phyloP scores from a whole-genome alignment of 2,888 invertebrate genomes.

The Rhagonycha fulva region DNA sequence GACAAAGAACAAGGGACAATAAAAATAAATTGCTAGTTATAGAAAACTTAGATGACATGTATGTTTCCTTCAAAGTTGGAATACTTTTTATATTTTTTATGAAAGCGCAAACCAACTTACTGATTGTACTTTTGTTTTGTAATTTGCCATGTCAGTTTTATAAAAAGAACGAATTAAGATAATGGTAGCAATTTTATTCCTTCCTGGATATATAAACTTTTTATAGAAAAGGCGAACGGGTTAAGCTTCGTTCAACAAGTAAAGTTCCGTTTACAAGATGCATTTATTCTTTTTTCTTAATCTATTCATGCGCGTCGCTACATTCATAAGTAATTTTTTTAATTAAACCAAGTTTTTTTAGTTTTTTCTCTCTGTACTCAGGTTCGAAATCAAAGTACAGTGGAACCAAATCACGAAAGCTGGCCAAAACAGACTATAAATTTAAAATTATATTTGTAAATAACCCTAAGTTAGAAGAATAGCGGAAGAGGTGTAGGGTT shows the following conservation, averaged over 20 bases:
- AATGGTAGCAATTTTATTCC: not conserved
- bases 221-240: not conserved
- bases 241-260: not conserved
- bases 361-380: too few species aligned
- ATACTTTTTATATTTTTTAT: not conserved
- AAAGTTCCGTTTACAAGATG: not conserved
- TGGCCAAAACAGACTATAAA: not conserved
- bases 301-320: not conserved
- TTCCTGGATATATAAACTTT: not conserved
- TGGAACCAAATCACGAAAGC: too few species aligned
- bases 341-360: too few species aligned
- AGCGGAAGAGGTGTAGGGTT: not conserved
- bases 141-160: not conserved
- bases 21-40: slow-evolving; percentile 3
- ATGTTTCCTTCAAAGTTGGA: not conserved
- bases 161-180: not conserved
- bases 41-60: not conserved
- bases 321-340: not conserved
- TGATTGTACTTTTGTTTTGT: not conserved
- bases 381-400: too few species aligned
- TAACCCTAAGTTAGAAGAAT: not conserved
- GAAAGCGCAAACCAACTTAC: not conserved
- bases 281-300: not conserved
- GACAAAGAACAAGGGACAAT: not conserved
- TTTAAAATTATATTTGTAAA: not conserved